Conservation (phyloP, 2,888 invertebrate species). For the Drosophila prolongata region DNA sequence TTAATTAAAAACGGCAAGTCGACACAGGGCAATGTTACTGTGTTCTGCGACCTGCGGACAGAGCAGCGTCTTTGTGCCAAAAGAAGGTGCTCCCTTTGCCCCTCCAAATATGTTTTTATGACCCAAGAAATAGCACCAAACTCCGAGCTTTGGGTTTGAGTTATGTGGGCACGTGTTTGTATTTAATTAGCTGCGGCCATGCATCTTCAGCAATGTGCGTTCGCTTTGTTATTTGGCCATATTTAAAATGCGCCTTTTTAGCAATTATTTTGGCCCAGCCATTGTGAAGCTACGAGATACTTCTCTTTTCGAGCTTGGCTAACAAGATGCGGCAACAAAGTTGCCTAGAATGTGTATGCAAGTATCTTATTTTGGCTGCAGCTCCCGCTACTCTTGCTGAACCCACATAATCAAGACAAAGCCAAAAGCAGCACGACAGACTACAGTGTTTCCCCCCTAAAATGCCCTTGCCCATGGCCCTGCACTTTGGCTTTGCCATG, state of each 20-base stretch:
- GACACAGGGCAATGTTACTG: constrained; percentile 51
- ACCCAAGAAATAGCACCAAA: constrained; percentile 43
- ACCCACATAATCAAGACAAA: constrained; percentile 78
- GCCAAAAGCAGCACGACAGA: constrained; percentile 64
- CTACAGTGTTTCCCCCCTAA: constrained; percentile 3
- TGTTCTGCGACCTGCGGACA: constrained; percentile 41
- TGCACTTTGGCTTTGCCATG: constrained; percentile 66
- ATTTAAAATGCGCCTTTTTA: constrained; percentile 75
- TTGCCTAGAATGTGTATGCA: constrained; percentile 51
- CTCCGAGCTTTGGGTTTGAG: constrained; percentile 55
- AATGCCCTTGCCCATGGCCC: constrained; percentile 8
- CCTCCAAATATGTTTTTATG: constrained; percentile 63
- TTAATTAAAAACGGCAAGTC: constrained; percentile 75
- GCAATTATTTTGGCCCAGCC: constrained; percentile 70
- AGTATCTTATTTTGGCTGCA: constrained; percentile 71
- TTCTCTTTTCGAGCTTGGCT: constrained; percentile 17
- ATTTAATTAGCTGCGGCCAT: constrained; percentile 72
- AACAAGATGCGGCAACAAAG: constrained; percentile 52
- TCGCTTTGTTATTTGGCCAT: constrained; percentile 63
- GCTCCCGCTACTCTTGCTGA: constrained; percentile 41
- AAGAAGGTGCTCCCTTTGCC: constrained; percentile 33
- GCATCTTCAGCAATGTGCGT: constrained; percentile 37
- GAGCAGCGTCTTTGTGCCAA: constrained; percentile 45
- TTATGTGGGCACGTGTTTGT: constrained; percentile 77
- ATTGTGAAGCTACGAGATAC: constrained; percentile 62